Evolutionary conservation across 1,140 invertebrate species (phyloP).

Genomic region (Tetranychus urticae): DNA sequence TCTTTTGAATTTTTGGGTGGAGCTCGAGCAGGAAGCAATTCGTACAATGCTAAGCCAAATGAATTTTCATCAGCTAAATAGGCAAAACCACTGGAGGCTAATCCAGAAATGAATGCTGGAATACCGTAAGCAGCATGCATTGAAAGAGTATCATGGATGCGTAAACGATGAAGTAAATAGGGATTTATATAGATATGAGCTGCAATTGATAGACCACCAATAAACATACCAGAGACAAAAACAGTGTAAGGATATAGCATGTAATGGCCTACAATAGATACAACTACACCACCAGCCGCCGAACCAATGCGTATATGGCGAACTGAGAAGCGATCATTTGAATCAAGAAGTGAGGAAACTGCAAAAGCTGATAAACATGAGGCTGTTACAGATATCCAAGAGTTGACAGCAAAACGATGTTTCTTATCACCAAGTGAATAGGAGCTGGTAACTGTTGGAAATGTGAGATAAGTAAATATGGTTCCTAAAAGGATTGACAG

Average conservation of each 20-base stretch:
- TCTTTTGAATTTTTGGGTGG: constrained; percentile 19
- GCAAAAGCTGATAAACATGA: not conserved
- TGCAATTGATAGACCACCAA: not conserved
- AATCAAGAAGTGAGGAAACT: not conserved
- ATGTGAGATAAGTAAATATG: not conserved
- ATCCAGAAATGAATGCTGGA: not conserved
- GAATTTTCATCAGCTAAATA: not conserved
- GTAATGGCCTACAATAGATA: not conserved
- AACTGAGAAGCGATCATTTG: not conserved
- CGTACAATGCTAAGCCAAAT: constrained; percentile 18
- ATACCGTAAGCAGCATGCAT: not conserved
- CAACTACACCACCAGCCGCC: not conserved
- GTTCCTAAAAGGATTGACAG: not conserved
- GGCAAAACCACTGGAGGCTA: not conserved
- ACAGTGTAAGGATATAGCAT: not conserved
- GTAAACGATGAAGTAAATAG: not conserved
- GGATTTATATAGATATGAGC: not conserved
- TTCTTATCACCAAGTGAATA: not conserved
- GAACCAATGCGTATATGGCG: not conserved
- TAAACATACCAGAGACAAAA: not conserved
- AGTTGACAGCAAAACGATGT: not conserved
- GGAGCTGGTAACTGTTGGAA: not conserved
- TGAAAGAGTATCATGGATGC: not conserved
- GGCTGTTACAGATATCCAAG: not conserved
- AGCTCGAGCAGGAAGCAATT: constrained; percentile 27